Base-by-base conservation (phyloP, 2,888 invertebrate genomes). In the Zaprionus bogoriensis region DNA sequence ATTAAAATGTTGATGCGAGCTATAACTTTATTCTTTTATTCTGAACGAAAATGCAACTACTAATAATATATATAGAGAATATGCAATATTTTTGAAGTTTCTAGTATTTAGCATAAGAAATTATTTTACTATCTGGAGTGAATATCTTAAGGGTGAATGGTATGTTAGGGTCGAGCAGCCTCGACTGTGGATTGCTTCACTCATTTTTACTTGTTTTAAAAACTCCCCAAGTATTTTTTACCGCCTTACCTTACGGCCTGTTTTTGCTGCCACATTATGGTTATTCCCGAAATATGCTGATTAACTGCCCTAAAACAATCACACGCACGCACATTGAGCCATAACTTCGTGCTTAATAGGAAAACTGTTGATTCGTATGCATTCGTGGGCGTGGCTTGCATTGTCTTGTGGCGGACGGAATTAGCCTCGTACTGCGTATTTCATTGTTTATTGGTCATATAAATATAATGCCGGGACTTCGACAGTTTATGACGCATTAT, bases 371-470 rank as follows among this genome's bases (percentile, higher is more conserved):
- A 64, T 57, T 47, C 25, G 44, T 50, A 51, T 41, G 38, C 42
- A 44, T 36, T 60, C 52, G 27, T n/a, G n/a, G n/a, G n/a, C 20
- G 6, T 69, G 19, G 28, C 46, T 38, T 44, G 10, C 22, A 27
- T 39, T 55, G 39, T 39, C 22, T 45, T 45, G 48, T 39, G 25
- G 12, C n/a, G 20, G 42, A 20, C 58, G 36, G 55, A 66, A 70
- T 70, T 64, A 55, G 63, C 57, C 61, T 79, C 58, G 54, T 77
- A 62, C 58, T 55, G 59, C 52, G 55, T 69, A 77, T 64, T 64
- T 68, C 67, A 74, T 63, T 81, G 76, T 81, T 81, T 81, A 81
- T 84, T 76, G 67, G 68, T 50, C 78, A 68, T 78, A 84, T 81
- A 81, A 81, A 81, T 71, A 85, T 84, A 67, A 77, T 81, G 64